Evolutionary conservation across 2,888 invertebrate species (phyloP).

Genomic region (Melieria picta): DNA sequence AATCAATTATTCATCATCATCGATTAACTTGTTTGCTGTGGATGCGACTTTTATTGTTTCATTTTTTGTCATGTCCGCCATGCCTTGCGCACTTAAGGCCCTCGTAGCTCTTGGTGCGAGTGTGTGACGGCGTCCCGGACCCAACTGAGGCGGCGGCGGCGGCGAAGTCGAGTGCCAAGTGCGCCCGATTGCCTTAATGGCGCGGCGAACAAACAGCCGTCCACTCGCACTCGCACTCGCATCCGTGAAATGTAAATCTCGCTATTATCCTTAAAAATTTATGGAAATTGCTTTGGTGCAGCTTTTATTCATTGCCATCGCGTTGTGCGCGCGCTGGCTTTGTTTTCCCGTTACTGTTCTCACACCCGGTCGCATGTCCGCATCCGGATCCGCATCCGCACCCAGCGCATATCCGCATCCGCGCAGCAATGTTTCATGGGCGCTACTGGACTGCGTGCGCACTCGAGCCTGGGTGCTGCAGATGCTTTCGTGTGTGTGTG

Average conservation of each 20-base stretch:
- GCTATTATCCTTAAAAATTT: slow-evolving; percentile 41
- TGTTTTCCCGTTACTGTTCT: background rate
- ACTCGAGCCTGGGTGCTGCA: too few species aligned
- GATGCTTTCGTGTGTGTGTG: too few species aligned
- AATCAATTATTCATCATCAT: slow-evolving; percentile 43
- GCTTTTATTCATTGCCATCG: background rate
- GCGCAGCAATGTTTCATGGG: too few species aligned
- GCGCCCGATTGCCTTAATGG: background rate
- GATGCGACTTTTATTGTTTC: background rate
- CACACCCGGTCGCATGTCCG: too few species aligned
- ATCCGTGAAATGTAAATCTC: slow-evolving; percentile 24
- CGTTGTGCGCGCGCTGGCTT: background rate
- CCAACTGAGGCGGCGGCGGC: background rate
- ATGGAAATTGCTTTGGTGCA: slow-evolving; percentile 33
- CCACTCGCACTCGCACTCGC: background rate
- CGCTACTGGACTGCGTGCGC: too few species aligned
- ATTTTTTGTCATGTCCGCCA: background rate
- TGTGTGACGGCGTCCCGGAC: background rate
- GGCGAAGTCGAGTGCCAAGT: background rate
- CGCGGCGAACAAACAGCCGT: background rate
- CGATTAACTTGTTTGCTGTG: slow-evolving; percentile 33
- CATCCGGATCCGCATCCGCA: too few species aligned
- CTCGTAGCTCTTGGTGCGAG: background rate
- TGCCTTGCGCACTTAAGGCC: background rate
- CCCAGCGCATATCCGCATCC: too few species aligned